Evolutionary conservation across 2,797 vertebrate genomes (phyloP), one percentile per base, ranked within the genome.

Genomic region (Cetoscarus ocellatus): DNA sequence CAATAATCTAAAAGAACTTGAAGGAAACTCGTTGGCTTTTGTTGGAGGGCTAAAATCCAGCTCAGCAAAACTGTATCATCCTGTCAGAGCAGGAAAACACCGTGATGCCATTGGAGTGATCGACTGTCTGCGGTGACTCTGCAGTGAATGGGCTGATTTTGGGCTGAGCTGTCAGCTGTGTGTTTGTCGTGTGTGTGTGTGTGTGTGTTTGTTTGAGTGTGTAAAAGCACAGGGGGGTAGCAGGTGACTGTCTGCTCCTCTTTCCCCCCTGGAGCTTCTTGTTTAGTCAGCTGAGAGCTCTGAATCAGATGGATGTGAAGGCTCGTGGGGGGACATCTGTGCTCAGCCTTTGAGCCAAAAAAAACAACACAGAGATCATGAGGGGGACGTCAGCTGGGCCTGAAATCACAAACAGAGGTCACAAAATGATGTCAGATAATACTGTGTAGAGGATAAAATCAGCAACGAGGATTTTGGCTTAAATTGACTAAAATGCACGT

Each of bases 271-370:
- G 3, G 27, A 84, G 82, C 80, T 73, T 61, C 73, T 79, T 88
- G 79, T 90, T 88, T 91, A 86, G 83, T 90, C 86, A 88, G 82
- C 85, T 84, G 86, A 88, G 77, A 77, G 77, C 66, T 58, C 52
- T 50, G 70, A 82, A 80, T 86, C 67, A 66, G 80, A 80, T 80
- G 77, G 83, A 84, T 77, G 87, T 50, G 74, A 82, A 76, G 75
- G 71, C 79, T 75, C 9, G 64, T 59, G 65, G 79, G 61, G 27
- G 76, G 61, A 79, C 88, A 87, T 90, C 84, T 89, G 89, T 67
- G 86, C 58, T 3, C 71, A 14, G 73, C 71, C 71, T 79, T 75
- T 68, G 64, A 84, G 80, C 71, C 49, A 60, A 69, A 80, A 61
- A n/a, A 77, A 76, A 7, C 49, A 40, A 70, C 68, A 67, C 65